Percentiles rank a stretch among this genome's conserved stretches.
Conservation (phyloP, 2,888 invertebrate genomes). For the Tachina grossa region DNA sequence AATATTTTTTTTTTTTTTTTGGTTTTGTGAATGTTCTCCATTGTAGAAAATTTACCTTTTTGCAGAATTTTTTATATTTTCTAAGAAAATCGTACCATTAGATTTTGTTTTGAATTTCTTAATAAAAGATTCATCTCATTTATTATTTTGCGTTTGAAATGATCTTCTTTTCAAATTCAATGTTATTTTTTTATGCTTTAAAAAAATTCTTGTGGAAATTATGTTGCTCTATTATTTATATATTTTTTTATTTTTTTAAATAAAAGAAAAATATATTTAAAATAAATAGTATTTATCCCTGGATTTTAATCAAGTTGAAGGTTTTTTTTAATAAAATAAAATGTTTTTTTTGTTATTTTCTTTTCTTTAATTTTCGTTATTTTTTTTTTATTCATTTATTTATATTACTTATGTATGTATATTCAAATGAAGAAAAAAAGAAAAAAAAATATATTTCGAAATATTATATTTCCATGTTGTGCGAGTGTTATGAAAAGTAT, state of each 20-base stretch:
- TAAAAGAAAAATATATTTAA: constrained; percentile 6
- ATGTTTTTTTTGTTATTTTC: not conserved
- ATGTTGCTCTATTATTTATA: constrained; percentile 49
- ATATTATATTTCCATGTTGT: constrained; percentile 1
- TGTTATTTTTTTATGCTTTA: constrained; percentile 27
- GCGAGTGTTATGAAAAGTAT: not conserved
- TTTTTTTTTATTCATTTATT: constrained; percentile 33
- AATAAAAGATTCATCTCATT: constrained; percentile 18
- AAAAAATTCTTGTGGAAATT: constrained; percentile 37
- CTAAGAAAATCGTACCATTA: no score
- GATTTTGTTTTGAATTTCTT: not conserved
- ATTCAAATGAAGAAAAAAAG: not conserved
- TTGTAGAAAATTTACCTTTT: no score
- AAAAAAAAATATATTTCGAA: constrained; percentile 41
- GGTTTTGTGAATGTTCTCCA: no score
- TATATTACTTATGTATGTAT: constrained; percentile 4
- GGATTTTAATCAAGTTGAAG: constrained; percentile 77
- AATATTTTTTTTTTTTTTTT: no score
- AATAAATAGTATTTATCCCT: constrained; percentile 72
- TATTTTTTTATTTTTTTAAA: constrained; percentile 18
- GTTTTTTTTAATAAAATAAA: constrained; percentile 74
- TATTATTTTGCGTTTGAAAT: constrained; percentile 40
- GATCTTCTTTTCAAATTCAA: constrained; percentile 54
- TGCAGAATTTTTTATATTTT: no score
- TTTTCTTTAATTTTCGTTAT: constrained; percentile 4